Evolutionary conservation across 2,888 invertebrate species (phyloP), one percentile per base, ranked within the genome.

Genomic region (Cataglyphis cursor): DNA sequence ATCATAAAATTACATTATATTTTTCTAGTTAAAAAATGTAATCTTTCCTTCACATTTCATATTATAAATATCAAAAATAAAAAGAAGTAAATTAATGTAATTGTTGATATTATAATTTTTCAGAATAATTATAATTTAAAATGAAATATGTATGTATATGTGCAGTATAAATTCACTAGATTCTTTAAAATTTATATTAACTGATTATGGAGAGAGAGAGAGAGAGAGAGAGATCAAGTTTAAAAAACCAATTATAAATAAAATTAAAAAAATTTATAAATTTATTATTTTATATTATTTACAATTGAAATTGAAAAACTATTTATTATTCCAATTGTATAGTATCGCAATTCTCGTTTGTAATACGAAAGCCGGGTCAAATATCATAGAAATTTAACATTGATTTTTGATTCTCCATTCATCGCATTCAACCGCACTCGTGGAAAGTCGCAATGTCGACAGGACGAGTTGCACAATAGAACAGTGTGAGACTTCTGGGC

Each of bases 381-480:
- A 38, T 9, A 24, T 66, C 1, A 28, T 15, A 54, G 18, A 59
- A 41, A 70, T 70, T 44, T 44, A 31, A 70, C 57, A 51, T 64
- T 75, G 65, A 64, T 65, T 51, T 51, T 38, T 59, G 35, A 66
- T 66, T 24, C 12, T 54, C 12, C 21, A 31, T 57, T 68, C 31
- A n/a, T 68, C 41, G 72, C 35, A n/a, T 66, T 66, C 72, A 41
- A 21, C 21, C 44, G 41, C 78, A 10, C 10, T 21, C 10, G 21
- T 41, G 31, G 72, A 70, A 70, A 78, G 70, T 70, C 41, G 68
- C 41, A 15, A 57, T 24, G 41, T 38, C 72, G 44, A n/a, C 21
- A 18, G 31, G 18, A 21, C 44, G 18, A 62, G n/a, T 24, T 41
- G 51, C 24, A 73, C 62, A 74, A 54, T 44, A 44, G 57, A 12